A percentile compares a stretch with the other conserved stretches of the same genome.
These are phyloP conservation scores for Hormiphora californensis DNA, from an alignment of 37 sponge, comb jelly and placozoan species.

Conservation along the genomic window DNA sequence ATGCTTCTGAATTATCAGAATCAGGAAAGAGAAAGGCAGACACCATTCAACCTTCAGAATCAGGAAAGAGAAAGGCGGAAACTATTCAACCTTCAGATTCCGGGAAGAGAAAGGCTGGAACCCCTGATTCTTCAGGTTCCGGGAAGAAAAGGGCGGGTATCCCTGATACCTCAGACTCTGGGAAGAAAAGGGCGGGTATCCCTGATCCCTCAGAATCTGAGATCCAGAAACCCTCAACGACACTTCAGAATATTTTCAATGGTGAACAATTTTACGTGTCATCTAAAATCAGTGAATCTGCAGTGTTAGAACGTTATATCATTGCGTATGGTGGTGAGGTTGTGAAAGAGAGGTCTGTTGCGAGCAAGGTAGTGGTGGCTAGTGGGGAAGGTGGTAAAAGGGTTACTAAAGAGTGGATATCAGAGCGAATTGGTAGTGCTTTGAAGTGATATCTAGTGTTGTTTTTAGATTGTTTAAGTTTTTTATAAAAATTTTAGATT, in stretches of 20 bases:
- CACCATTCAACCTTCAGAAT: background rate
- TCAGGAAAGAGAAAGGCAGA: background rate
- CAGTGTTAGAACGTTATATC: background rate
- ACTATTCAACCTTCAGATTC: background rate
- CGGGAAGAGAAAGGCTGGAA: background rate
- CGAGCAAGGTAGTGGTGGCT: background rate
- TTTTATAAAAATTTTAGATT: no score
- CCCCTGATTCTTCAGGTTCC: no score
- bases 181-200: background rate
- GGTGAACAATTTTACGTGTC: conserved; percentile 43
- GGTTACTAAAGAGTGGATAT: conserved; percentile 39
- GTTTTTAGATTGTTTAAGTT: no score
- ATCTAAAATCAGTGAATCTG: conserved; percentile 3
- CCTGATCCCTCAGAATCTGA: no score
- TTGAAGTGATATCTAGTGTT: no score
- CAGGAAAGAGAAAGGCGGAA: no score
- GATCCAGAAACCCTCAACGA: no score
- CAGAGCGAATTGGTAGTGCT: background rate
- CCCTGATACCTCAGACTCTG: background rate
- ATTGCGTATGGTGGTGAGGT: conserved; percentile 56
- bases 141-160: background rate
- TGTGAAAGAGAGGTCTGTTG: background rate
- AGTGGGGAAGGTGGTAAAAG: background rate
- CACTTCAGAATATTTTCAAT: conserved; percentile 30
- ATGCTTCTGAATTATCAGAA: background rate